Conservation (phyloP, 2,113 vertebrate genomes). For the Sterna hirundo region DNA sequence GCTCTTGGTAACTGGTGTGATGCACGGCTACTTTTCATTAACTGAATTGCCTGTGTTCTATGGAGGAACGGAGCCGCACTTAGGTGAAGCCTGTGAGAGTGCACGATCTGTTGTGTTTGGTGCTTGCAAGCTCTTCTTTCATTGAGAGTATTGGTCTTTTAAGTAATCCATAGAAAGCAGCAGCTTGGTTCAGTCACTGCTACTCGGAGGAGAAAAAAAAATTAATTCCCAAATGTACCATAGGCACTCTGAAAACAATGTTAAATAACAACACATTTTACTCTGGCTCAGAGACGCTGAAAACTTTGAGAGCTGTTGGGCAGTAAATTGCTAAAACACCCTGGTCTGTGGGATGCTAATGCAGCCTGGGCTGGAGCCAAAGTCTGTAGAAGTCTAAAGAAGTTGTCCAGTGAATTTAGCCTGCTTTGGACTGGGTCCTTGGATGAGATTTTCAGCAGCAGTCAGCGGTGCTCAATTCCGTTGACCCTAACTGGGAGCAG, state of each 20-base stretch:
- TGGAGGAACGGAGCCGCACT: background rate
- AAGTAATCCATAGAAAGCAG: background rate
- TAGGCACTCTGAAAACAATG: background rate
- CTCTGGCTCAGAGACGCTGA: background rate
- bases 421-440: background rate
- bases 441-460: background rate
- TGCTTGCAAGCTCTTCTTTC: background rate
- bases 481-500: background rate
- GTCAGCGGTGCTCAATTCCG: background rate
- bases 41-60: background rate
- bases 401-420: background rate
- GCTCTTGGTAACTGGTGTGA: background rate
- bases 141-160: background rate
- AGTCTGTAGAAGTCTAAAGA: background rate
- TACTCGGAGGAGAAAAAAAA: background rate
- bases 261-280: background rate
- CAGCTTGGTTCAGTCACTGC: background rate
- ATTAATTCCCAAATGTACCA: background rate
- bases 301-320: background rate
- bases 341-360: background rate
- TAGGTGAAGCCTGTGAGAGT: background rate
- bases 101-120: background rate
- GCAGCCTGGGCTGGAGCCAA: background rate
- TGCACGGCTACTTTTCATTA: background rate
- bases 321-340: background rate